A percentile compares a stretch with the other conserved stretches of the same genome.
These are phyloP conservation scores for Henricia sp. DNA, from an alignment of 53 echinoderm and acorn worm species.

Conservation along the genomic window DNA sequence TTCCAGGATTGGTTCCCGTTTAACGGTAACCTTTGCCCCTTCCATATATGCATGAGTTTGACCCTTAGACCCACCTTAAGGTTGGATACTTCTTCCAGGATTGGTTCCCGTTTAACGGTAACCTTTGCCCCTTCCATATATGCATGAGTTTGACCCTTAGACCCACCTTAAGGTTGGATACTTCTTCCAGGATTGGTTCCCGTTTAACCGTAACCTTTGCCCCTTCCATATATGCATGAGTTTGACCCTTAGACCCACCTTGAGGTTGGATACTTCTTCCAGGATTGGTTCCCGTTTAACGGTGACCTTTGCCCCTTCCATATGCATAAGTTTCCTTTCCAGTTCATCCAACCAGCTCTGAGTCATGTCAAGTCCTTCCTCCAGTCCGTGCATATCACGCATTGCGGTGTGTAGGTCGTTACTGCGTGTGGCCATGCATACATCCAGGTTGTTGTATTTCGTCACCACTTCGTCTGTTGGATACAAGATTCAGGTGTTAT, in stretches of 20 bases:
- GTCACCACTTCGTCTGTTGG: constrained; percentile 79
- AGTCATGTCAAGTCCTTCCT: constrained; percentile 85
- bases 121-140: too few relatives aligned
- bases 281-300: constrained; percentile 90
- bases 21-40: constrained; percentile 92
- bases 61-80: too few relatives aligned
- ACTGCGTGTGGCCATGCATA: constrained; percentile 70
- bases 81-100: too few relatives aligned
- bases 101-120: too few relatives aligned
- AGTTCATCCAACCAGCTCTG: constrained; percentile 94
- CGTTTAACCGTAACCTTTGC: too few relatives aligned
- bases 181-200: too few relatives aligned
- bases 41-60: too few relatives aligned
- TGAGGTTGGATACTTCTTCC: constrained; percentile 94
- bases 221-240: too few relatives aligned
- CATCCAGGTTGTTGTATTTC: constrained; percentile 86
- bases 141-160: too few relatives aligned
- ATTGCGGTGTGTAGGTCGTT: constrained; percentile 85
- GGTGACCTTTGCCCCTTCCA: constrained; percentile 93
- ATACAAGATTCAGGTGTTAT: background rate
- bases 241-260: too few relatives aligned
- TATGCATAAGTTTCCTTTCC: constrained; percentile 79
- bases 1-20: constrained; percentile 89
- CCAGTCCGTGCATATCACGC: constrained; percentile 87
- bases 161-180: too few relatives aligned